Base-by-base conservation (phyloP, 1,140 invertebrate species). In the Drosophila sulfurigaster region DNA sequence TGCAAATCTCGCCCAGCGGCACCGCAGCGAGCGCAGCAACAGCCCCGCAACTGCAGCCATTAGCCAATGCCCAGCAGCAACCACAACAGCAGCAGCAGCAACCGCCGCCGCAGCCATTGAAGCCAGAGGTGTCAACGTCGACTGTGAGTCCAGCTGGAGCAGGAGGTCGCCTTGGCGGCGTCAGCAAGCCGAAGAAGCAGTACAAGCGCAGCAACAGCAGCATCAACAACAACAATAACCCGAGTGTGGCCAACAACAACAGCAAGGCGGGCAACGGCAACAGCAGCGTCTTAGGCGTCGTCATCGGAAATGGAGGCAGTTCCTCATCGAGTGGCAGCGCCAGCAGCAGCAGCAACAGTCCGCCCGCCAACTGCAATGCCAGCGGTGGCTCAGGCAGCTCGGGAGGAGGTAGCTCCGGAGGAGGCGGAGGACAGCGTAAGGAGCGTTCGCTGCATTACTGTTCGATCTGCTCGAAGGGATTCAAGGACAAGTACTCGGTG, bases 401-500 rank as follows among this genome's bases (percentile, higher is more conserved):
- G 76, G 91, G 46, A 82, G 25, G 16, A 1, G 16, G 91, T 13
- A 93, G 78, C 5, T 67, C 5, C 3, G 91, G 66, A 81, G 56
- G 63, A n/a, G 64, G 64, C 86, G 15, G 90, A 20, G 93, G 79
- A 0, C 94, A 95, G 5, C 93, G 96, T 0, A 98, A 97, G 87
- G 97, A 98, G 91, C 94, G 97, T 32, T 97, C 96, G 0, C 93
- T 98, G 5, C 97, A 98, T 92, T 97, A 98, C 86, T 98, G 97
- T 92, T 97, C 95, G 81, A 97, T 98, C 70, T 98, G 97, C 93
- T 97, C 96, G 69, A 98, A 98, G 92, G 97, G 97, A 1, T 98
- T 98, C 93, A 98, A 98, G 93, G 97, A 98, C 90, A 98, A 98
- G 91, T 98, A 98, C 93, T 98, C 97, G 60, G 97, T 98, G 13